Evolutionary conservation across 2,888 invertebrate species (phyloP), one percentile per base, ranked within the genome.

Genomic region (Dicranocentrus wangi): DNA sequence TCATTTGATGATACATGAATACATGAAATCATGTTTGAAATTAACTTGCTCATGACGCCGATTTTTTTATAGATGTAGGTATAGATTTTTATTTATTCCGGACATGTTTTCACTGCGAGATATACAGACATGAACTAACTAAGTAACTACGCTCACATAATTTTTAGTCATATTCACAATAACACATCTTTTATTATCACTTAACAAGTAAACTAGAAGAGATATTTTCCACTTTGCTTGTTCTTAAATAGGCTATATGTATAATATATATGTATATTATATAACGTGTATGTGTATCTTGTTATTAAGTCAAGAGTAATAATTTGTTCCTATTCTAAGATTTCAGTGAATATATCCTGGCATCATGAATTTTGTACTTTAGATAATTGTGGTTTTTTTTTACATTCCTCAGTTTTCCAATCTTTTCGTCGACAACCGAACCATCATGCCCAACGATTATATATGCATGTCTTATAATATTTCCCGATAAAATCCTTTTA

Each of bases 331-430:
- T 47, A 55, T 7, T 55, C 55, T 55, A 23, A 55, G 15, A 51
- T 47, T 68, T 68, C 68, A 68, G 68, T 68, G 68, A 68, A 66
- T 70, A 69, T 61, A 82, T 55, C 83, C 86, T 86, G 86, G 86
- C 86, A 86, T 86, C 85, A 84, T 83, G 76, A 86, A 84, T 85
- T 86, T 86, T 86, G 86, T 86, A 86, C 86, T 86, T 85, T 86
- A 81, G 83, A 85, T 84, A 85, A 83, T 85, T 84, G 86, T 86
- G 84, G 85, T 84, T 86, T 86, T 66, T n/a, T 84, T 86, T 86
- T 69, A 65, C 61, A 53, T 66, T 66, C 65, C 65, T 66, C 71
- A 81, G 69, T 70, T 78, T 65, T 15, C 19, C 25, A 19, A 23
- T 55, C 55, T 55, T 5, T 55, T 10, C 5, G 21, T 55, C 55